Percentiles rank a stretch among this genome's conserved stretches.
phyloP scores from a whole-genome alignment of 2,888 invertebrate genomes.

The Automeris io region DNA sequence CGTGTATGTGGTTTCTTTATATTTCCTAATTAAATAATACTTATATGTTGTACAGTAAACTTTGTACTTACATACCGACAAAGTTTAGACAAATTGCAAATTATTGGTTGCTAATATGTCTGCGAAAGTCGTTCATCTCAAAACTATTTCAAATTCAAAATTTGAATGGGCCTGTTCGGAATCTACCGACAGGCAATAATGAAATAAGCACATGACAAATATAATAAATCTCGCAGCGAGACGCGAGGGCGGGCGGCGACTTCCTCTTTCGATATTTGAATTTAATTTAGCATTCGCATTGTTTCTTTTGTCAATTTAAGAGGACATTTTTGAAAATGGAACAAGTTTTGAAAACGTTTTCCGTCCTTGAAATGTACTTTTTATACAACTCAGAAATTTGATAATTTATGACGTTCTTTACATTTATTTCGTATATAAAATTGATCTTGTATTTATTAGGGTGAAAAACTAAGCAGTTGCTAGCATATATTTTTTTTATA shows the following conservation, averaged over 20 bases:
- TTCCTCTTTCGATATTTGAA: slow-evolving; percentile 76
- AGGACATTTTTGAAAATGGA: slow-evolving; percentile 24
- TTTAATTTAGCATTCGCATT: slow-evolving; percentile 71
- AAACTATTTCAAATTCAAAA: slow-evolving; percentile 39
- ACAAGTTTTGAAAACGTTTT: slow-evolving; percentile 4
- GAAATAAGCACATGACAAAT: slow-evolving; percentile 76
- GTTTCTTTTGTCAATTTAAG: slow-evolving; percentile 56
- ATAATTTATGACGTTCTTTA: background rate
- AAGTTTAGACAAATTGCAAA: too few relatives aligned
- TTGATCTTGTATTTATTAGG: too few relatives aligned
- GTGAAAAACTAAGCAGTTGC: too few relatives aligned
- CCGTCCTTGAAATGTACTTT: slow-evolving; percentile 6
- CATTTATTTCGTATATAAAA: too few relatives aligned
- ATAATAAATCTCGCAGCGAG: slow-evolving; percentile 71
- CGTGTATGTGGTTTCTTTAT: too few relatives aligned
- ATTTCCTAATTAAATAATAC: too few relatives aligned
- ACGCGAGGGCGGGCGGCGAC: slow-evolving; percentile 65
- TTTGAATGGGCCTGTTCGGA: slow-evolving; percentile 44
- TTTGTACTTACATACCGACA: too few relatives aligned
- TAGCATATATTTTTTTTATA: too few relatives aligned
- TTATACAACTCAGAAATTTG: background rate
- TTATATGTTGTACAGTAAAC: too few relatives aligned
- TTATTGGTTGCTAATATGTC: background rate
- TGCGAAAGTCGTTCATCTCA: slow-evolving; percentile 10
- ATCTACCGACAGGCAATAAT: slow-evolving; percentile 65